Evolutionary conservation across 1,140 invertebrate genomes (phyloP).

Genomic region (Gonatopus flavifemur): DNA sequence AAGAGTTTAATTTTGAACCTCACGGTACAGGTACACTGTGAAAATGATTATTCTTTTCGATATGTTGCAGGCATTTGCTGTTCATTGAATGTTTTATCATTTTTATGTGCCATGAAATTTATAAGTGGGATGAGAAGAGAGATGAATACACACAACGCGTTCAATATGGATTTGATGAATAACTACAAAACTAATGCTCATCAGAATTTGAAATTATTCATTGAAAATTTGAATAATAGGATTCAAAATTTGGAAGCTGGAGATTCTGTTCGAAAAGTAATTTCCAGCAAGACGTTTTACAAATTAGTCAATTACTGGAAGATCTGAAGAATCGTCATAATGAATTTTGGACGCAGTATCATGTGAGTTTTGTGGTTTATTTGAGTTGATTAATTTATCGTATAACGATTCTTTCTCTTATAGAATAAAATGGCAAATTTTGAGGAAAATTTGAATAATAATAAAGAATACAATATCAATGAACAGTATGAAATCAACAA

Average conservation of each 20-base stretch:
- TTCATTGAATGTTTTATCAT: constrained; percentile 19
- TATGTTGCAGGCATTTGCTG: constrained; percentile 45
- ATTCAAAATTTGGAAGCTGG: constrained; percentile 36
- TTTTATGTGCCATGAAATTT: not conserved
- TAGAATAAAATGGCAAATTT: constrained; percentile 35
- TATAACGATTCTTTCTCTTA: constrained; percentile 2
- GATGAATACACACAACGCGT: too few species aligned
- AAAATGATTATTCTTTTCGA: too few species aligned
- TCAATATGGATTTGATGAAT: too few species aligned
- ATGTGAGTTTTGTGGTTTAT: too few species aligned
- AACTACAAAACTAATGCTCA: too few species aligned
- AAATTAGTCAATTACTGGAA: constrained; percentile 28
- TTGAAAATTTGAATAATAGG: constrained; percentile 30
- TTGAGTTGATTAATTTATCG: too few species aligned
- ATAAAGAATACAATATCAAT: constrained; percentile 16
- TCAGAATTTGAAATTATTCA: constrained; percentile 20
- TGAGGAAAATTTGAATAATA: constrained; percentile 27
- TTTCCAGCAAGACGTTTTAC: constrained; percentile 29
- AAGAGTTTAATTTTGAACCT: too few species aligned
- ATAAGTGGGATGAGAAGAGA: too few species aligned
- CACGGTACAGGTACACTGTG: too few species aligned
- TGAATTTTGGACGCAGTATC: constrained; percentile 23
- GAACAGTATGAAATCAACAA: constrained; percentile 29
- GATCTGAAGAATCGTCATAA: constrained; percentile 18
- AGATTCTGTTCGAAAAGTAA: constrained; percentile 32